A percentile compares a stretch with the other conserved stretches of the same genome.
Conservation (phyloP, 1,140 invertebrate species). For the Drosophila nigrodunni region DNA sequence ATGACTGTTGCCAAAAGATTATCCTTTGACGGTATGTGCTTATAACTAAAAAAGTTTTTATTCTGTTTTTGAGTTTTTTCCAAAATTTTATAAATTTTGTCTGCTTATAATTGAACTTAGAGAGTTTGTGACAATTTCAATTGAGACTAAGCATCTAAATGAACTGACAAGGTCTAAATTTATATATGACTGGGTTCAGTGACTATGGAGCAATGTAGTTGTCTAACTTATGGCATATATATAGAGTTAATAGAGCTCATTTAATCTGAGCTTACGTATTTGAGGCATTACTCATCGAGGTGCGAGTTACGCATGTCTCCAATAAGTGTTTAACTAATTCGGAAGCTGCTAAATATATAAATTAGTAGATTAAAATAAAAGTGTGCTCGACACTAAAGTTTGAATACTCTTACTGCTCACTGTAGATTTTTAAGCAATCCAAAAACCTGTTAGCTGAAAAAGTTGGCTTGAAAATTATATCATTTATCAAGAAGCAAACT, state of each 20-base stretch:
- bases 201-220: neutral
- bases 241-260: neutral
- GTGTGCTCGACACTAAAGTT: too few relatives aligned
- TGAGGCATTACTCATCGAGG: constrained; percentile 4
- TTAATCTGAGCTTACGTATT: neutral
- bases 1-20: constrained; percentile 67
- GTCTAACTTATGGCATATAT: neutral
- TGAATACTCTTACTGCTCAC: too few relatives aligned
- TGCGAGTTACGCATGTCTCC: neutral
- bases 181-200: constrained; percentile 17
- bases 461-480: too few relatives aligned
- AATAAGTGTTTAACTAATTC: neutral
- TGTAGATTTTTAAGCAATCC: too few relatives aligned
- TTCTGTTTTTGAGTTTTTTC: neutral
- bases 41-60: too few relatives aligned
- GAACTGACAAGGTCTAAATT: constrained; percentile 3
- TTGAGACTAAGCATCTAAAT: neutral
- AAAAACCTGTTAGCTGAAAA: too few relatives aligned
- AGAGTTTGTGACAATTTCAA: constrained; percentile 15
- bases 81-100: neutral
- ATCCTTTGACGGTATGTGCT: constrained; percentile 74
- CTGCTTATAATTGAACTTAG: neutral
- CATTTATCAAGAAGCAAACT: too few relatives aligned
- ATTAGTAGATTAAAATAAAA: too few relatives aligned
- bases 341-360: constrained; percentile 4